Base-by-base conservation (phyloP, 92 coral and sea anemone species). In the Ricordea florida region DNA sequence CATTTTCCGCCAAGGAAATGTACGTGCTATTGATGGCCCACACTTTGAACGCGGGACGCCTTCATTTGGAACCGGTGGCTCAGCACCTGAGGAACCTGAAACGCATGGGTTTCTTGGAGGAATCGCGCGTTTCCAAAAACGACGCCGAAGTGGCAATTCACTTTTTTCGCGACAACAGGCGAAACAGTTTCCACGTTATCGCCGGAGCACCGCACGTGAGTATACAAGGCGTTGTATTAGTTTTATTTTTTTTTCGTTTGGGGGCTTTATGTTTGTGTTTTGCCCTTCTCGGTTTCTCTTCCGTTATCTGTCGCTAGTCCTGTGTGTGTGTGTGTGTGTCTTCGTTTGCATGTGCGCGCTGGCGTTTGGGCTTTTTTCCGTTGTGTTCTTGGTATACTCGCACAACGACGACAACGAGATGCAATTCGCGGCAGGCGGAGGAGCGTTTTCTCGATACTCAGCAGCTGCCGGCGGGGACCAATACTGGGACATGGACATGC, bases 161-260 rank as follows among this genome's bases (percentile, higher is more conserved):
- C 9, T 40, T 62, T 23, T 4, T n/a, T 6, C 11, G 16, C 22
- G 32, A 40, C 23, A 40, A 40, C 6, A 22, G 50, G 11, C 38
- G 42, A 24, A 38, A 48, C 50, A 40, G 23, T 36, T 62, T 62
- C 15, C 69, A 62, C 51, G 27, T 62, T 14, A 62, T 62, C n/a
- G 51, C 69, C 2, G 49, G 52, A 25, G 25, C 47, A 11, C 34
- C 69, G 6, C n/a, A 62, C 50, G 69, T 62, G 50, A 62, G 69
- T 38, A 62, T 10, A n/a, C n/a, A n/a, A n/a, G n/a, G n/a, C 32
- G 17, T 52, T 10, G 25, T 52, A n/a, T n/a, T n/a, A n/a, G n/a
- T n/a, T n/a, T 9, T 10, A 6, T 23, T 27, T 52, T 52, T 24
- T 52, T 24, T 17, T 52, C n/a, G 10, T n/a, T 6, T 52, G n/a